Conservation (phyloP, 2,113 vertebrate species). For the Heteronetta atricapilla region DNA sequence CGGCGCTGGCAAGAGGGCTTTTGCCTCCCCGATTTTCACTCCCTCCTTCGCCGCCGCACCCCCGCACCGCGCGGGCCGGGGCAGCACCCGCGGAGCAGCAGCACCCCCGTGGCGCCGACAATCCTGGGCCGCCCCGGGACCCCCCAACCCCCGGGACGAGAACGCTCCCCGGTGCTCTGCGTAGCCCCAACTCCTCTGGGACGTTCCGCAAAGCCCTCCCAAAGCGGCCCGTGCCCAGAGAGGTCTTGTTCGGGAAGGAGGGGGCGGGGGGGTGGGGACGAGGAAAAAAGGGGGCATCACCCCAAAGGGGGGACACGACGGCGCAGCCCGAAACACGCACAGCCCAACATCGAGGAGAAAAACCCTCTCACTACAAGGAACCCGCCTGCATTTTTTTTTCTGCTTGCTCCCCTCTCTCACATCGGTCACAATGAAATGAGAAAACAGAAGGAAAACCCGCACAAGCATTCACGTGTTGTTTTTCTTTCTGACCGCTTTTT, state of each 20-base stretch:
- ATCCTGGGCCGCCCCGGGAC: no score
- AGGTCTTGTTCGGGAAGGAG: no score
- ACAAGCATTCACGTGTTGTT: not conserved
- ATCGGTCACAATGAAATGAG: conserved; percentile 49
- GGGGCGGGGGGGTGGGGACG: no score
- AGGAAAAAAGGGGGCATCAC: fast-evolving
- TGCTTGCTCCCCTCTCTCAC: not conserved
- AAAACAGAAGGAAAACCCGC: conserved; percentile 36
- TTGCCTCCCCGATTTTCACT: not conserved
- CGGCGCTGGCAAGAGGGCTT: conserved; percentile 19
- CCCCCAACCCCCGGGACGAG: no score
- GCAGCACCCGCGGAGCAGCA: fast-evolving
- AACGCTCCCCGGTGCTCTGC: not conserved
- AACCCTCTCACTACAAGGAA: not conserved
- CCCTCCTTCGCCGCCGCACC: not conserved
- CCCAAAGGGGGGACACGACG: fast-evolving
- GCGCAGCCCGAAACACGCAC: not conserved
- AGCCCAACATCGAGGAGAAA: not conserved
- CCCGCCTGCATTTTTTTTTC: not conserved
- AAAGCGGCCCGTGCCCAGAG: not conserved
- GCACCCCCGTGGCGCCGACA: not conserved
- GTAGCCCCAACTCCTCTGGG: not conserved
- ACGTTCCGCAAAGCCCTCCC: not conserved
- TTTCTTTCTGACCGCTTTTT: not conserved
- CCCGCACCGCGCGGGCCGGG: not conserved